Percentiles rank a stretch among this genome's conserved stretches.
phyloP scores from a whole-genome alignment of 2,888 invertebrate species.

The Drosophila picticornis region DNA sequence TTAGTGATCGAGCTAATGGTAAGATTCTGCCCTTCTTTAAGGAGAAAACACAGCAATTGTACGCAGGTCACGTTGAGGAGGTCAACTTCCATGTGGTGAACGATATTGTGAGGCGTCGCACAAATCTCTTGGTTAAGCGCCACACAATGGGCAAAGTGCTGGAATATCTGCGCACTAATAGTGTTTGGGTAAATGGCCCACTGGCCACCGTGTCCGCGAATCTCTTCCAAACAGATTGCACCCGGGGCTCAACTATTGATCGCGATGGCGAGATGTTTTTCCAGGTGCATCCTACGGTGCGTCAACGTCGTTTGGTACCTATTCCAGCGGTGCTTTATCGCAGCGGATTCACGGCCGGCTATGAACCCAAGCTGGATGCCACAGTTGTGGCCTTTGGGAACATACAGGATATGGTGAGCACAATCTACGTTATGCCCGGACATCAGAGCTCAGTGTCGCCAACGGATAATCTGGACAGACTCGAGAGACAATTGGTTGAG shows the following conservation, averaged over 20 bases:
- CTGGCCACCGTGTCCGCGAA: conserved; percentile 93
- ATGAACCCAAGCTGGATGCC: conserved; percentile 93
- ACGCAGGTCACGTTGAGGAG: conserved; percentile 94
- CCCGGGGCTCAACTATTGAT: conserved; percentile 90
- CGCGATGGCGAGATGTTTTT: conserved; percentile 95
- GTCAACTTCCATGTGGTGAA: conserved; percentile 93
- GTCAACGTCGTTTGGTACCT: conserved; percentile 92
- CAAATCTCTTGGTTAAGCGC: conserved; percentile 92
- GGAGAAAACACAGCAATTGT: conserved; percentile 94
- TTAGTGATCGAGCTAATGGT: conserved; percentile 92
- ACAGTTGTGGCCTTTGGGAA: conserved; percentile 92
- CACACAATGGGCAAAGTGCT: conserved; percentile 91
- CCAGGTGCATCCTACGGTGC: conserved; percentile 92
- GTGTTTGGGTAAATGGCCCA: conserved; percentile 90
- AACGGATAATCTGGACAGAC: conserved; percentile 91
- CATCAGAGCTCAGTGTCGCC: conserved; percentile 93
- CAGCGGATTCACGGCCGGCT: conserved; percentile 92
- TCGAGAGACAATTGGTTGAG: conserved; percentile 90
- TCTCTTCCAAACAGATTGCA: conserved; percentile 93
- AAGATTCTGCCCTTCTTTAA: conserved; percentile 94
- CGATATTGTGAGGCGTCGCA: conserved; percentile 92
- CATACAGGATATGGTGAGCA: conserved; percentile 90
- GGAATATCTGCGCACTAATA: conserved; percentile 91
- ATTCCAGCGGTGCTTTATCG: conserved; percentile 93
- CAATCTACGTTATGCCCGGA: conserved; percentile 93